These are phyloP conservation scores for Pheosia gnoma DNA, from an alignment of 2,888 invertebrate genomes.

Conservation along the genomic window DNA sequence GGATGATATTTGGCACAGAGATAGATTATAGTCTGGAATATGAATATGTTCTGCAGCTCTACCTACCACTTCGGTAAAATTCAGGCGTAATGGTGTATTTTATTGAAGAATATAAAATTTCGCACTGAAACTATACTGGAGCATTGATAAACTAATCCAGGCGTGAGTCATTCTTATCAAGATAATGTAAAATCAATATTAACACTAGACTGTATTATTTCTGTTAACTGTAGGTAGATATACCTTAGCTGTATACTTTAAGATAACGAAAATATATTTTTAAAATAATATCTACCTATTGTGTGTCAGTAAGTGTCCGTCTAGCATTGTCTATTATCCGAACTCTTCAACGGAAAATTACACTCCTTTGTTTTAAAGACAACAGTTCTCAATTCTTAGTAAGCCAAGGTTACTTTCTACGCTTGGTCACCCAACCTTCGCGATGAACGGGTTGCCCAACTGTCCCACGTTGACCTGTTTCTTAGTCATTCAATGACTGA, in stretches of 20 bases:
- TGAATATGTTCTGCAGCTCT: too few species aligned
- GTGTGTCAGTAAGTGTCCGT: background rate
- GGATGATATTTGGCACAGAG: too few species aligned
- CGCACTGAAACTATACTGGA: too few species aligned
- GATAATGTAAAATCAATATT: slow-evolving; percentile 1
- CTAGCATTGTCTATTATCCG: slow-evolving; percentile 11
- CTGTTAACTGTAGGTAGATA: background rate
- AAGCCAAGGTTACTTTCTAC: slow-evolving; percentile 37
- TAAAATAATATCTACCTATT: background rate
- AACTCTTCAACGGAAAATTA: slow-evolving; percentile 30
- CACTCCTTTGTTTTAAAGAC: slow-evolving; percentile 27
- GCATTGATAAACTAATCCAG: background rate
- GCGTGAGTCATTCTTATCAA: background rate
- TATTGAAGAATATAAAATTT: too few species aligned
- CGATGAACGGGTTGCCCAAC: slow-evolving; percentile 3
- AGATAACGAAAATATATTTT: background rate
- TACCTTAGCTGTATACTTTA: too few species aligned
- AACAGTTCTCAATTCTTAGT: slow-evolving; percentile 14
- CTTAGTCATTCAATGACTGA: background rate
- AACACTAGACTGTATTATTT: background rate
- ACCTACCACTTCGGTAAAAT: too few species aligned
- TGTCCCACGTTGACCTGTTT: background rate
- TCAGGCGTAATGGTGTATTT: too few species aligned
- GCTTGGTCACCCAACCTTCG: slow-evolving; percentile 47
- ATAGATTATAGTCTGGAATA: too few species aligned